phyloP scores from a whole-genome alignment of 2,888 invertebrate species.

The Pherbina coryleti region DNA sequence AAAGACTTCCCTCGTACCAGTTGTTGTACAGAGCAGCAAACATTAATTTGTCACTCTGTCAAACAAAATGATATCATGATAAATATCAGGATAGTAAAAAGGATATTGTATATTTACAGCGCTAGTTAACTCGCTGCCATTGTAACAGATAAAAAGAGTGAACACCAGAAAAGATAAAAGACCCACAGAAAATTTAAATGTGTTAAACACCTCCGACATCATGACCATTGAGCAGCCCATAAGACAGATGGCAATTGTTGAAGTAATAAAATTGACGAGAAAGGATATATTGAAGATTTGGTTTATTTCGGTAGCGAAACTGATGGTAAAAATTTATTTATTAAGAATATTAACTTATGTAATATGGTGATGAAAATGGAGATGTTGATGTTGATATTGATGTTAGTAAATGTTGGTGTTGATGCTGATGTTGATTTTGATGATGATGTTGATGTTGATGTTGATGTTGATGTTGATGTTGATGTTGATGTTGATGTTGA shows the following conservation, averaged over 20 bases:
- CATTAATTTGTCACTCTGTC: conserved; percentile 55
- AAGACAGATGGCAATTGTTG: conserved; percentile 62
- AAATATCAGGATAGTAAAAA: neutral
- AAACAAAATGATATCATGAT: neutral
- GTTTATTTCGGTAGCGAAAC: conserved; percentile 54
- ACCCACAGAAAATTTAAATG: conserved; percentile 56
- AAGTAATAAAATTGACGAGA: conserved; percentile 56
- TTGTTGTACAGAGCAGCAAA: conserved; percentile 61
- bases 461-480: too few species aligned
- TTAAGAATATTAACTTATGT: neutral
- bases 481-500: too few species aligned
- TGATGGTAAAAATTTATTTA: conserved; percentile 20
- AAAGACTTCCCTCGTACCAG: conserved; percentile 62
- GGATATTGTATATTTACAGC: conserved; percentile 50
- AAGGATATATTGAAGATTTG: conserved; percentile 58
- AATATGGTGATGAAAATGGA: neutral
- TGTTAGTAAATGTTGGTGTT: too few species aligned
- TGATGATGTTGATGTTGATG: too few species aligned
- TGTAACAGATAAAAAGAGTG: conserved; percentile 57
- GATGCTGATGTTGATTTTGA: too few species aligned
- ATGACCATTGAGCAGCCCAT: conserved; percentile 59
- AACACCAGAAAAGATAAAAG: conserved; percentile 57
- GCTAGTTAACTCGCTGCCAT: conserved; percentile 56
- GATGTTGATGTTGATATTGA: too few species aligned
- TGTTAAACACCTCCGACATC: conserved; percentile 47